Base-by-base conservation (phyloP, 2,113 vertebrate genomes). In the Holacanthus passer region DNA sequence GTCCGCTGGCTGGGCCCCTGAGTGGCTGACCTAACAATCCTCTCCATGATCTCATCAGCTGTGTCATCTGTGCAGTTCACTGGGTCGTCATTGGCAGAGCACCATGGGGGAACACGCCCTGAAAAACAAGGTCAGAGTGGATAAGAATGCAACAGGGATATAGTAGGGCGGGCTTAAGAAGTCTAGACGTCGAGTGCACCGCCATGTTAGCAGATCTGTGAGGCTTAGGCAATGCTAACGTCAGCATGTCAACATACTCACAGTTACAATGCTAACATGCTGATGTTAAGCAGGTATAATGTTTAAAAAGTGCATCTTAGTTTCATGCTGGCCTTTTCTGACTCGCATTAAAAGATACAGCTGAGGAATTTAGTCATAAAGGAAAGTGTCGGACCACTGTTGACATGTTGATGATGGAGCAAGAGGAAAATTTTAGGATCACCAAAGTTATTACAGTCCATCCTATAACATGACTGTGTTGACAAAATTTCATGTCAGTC, bases 11-110 rank as follows among this genome's bases (percentile, higher is more conserved):
- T 95, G 91, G 97, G 98, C 90, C 96, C 96, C 95, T 99, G 98
- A 78, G 97, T 99, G 91, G 98, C 98, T 0, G 98, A 99, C 89
- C 98, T 96, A 4, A 99, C 98, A 0, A 99, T 99, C 75, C 97
- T 96, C 92, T 99, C 98, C 98, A 99, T 99, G 93, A 99, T 99
- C 94, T 99, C 98, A 81, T 99, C 98, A 0, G 98, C 98, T 0
- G 97, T 96, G 0, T 98, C 97, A 3, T 97, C 97, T 0, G 96
- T 96, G 78, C 96, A 95, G 1, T 94, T 97, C 0, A 96, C 93
- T 0, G 96, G 95, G 76, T 99, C 97, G 0, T 97, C 97, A 0
- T 84, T 95, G 70, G 94, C 93, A 76, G 96, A 73, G 0, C 95
- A 97, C 97, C 97, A 97, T 0, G 97, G 96, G 62, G 96, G 84